Evolutionary conservation across 2,113 vertebrate genomes (phyloP), one percentile per base, ranked within the genome.

Genomic region (Pholis gunnellus): DNA sequence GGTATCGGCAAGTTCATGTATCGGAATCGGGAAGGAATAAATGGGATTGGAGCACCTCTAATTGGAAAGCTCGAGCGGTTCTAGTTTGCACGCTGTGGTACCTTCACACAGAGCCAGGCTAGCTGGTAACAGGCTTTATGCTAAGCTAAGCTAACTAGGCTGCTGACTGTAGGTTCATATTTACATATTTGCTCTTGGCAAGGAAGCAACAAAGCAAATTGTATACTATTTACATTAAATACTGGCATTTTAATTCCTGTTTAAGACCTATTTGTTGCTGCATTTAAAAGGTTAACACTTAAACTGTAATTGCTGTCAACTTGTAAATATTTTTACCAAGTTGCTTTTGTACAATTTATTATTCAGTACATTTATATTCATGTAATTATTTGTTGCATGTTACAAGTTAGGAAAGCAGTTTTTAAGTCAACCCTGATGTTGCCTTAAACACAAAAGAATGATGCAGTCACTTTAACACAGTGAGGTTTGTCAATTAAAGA

Each of bases 81-180:
- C 6, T 22, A 40, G 34, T 36, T 22, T 6, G 9, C 38, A 14
- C 2, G 36, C 34, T 22, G 38, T 40, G 22, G 10, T 38, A 38
- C 50, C 2, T n/a, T 54, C 9, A 54, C 22, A 57, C 56, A 57
- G 56, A 57, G 56, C 25, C 0, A 29, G n/a, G 56, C 56, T 59
- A 10, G n/a, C 9, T 17, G 56, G 6, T 20, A 8, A 20, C 57
- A 59, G 57, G 6, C 57, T 59, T 31, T 3, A 59, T 31, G 57
- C 57, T 59, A 17, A 59, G 25, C 56, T 59, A 59, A 59, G 42
- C 69, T 71, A 38, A 71, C 42, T 36, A 20, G 27, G 11, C 57
- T n/a, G 11, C 29, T 63, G 6, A 13, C 36, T 7, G n/a, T 59
- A 44, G 25, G 25, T 20, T 54, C 11, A 22, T 69, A n/a, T n/a